These are phyloP conservation scores for Lymantria dispar DNA, from an alignment of 2,888 invertebrate genomes.

Conservation along the genomic window DNA sequence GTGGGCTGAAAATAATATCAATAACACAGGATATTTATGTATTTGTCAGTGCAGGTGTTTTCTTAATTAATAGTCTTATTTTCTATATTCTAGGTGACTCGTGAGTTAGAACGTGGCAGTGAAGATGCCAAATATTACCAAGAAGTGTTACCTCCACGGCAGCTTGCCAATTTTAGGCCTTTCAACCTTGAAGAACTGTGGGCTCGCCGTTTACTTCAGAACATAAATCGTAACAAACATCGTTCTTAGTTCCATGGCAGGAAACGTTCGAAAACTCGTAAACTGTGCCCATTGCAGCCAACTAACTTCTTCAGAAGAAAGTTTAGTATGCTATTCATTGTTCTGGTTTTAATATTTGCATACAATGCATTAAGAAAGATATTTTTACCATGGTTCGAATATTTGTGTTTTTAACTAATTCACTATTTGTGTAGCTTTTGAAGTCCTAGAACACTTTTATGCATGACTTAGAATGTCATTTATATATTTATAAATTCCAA, in stretches of 20 bases:
- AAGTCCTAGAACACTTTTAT: no score
- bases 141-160: constrained; percentile 83
- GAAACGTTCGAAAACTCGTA: constrained; percentile 25
- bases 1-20: no score
- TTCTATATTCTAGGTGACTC: constrained; percentile 69
- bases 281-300: constrained; percentile 29
- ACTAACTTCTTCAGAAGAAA: constrained; percentile 6
- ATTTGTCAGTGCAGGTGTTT: no score
- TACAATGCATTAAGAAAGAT: constrained; percentile 3
- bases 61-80: not conserved
- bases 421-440: no score
- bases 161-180: constrained; percentile 87
- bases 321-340: constrained; percentile 8
- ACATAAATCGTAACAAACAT: constrained; percentile 81
- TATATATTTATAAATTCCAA: no score
- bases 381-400: constrained; percentile 5
- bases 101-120: constrained; percentile 79
- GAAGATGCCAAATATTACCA: constrained; percentile 84
- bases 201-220: constrained; percentile 87
- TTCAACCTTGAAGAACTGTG: constrained; percentile 91
- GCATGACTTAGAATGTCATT: no score
- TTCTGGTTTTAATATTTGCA: constrained; percentile 1
- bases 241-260: constrained; percentile 58
- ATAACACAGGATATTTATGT: no score
- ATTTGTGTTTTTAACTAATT: not conserved